Base-by-base conservation (phyloP, 1,140 invertebrate genomes). In the Drosophila elegans region DNA sequence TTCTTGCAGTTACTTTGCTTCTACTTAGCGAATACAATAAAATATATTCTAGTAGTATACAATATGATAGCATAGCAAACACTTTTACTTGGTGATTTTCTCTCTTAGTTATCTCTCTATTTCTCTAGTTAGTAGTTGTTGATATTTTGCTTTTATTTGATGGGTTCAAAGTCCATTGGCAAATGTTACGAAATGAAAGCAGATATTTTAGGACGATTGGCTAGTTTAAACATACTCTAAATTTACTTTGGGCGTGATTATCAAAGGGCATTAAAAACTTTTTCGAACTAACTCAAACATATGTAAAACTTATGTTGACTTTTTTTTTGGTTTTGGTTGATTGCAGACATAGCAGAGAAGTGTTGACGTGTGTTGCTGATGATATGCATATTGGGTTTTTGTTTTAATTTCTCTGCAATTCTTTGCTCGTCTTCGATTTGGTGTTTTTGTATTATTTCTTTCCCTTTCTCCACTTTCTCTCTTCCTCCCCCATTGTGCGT, bases 331-430 rank as follows among this genome's bases (percentile, higher is more conserved):
- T 63, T 66, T 21, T 34, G 45, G 76, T 80, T 89, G 85, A 90
- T 89, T 90, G 80, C 80, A 84, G 84, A 84, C 76, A 71, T 89
- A 73, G 78, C 80, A 83, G 78, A 89, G 80, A 69, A 78, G 72
- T 83, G 84, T 83, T 88, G 79, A 80, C 55, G 34, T 88, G 72
- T 77, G 80, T 84, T 80, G 84, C 80, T 71, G 82, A 76, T 89
- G 84, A 89, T 88, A 84, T 89, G 84, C 84, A 86, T 74, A 59
- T 71, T 59, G 44, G 27, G 29, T 44, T 51, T 72, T 5, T 9
- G 44, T 25, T 63, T 64, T 25, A 34, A 39, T 59, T 80, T 71
- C 54, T 57, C 74, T 80, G 80, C 60, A 60, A 56, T 71, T 73
- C 73, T 78, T 73, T 79, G 79, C 83, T 86, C 63, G 75, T 79